Base-by-base conservation (phyloP, 2,888 invertebrate species). In the Caenorhabditis uteleia region DNA sequence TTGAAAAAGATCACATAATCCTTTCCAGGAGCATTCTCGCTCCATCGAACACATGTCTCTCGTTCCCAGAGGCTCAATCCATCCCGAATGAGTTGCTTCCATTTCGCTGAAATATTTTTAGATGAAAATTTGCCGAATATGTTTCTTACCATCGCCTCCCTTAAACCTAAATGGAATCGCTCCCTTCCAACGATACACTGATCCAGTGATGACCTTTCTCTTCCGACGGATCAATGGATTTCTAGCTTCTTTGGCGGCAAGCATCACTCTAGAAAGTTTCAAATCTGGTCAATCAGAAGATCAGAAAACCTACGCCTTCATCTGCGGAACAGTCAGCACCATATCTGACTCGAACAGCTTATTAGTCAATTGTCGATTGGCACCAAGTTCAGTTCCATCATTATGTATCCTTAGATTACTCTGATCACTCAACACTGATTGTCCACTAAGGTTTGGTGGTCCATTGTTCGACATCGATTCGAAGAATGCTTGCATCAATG, bases 341-440 rank as follows among this genome's bases (percentile, higher is more conserved):
- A 81, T 81, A 47, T 81, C 81, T 7, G 70, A 70, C 45, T 81
- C 80, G 66, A 81, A 81, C 4, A 81, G 58, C 23, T 78, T 74
- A 43, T 80, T 74, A 42, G 82, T 76, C 16, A 81, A 23, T 2
- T 76, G 75, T 16, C 77, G 56, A 50, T 81, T 81, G 7, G 70
- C 62, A 7, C 81, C 80, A 2, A 75, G 49, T 49, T 81, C 81
- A 7, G 78, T 81, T 12, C 79, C 79, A 56, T 81, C 81, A 46
- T 64, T 48, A 20, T 55, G 60, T 2, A 65, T 62, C 6, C 60
- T 62, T 33, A 78, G 44, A 10, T 75, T 58, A 57, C 49, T 54
- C 16, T 7, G 40, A 54, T 36, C 27, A 23, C 16, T 21, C 14
- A 60, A n/a, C 0, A 49, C 54, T 18, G 47, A 10, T 33, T 48